Evolutionary conservation across 2,113 vertebrate species (phyloP), one percentile per base, ranked within the genome.

Genomic region (Irena cyanogastra): DNA sequence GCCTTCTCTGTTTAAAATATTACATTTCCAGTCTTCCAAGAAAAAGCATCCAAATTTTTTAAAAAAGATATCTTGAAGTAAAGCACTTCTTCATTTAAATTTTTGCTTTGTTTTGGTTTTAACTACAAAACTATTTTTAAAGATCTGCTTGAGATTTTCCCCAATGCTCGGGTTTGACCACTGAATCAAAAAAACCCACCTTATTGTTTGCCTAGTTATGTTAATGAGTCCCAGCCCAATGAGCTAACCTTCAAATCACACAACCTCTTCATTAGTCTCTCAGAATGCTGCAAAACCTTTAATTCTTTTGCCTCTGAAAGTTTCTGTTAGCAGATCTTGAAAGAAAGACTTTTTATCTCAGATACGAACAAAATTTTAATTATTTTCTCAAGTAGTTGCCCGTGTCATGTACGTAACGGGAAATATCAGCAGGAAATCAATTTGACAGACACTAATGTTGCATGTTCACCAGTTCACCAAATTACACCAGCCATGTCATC

Each of bases 161-260:
- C 21, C 9, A 57, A 24, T 78, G 52, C 50, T 88, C 10, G 3
- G 5, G 11, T 79, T 88, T 88, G 66, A 92, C 57, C 68, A 66
- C n/a, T 89, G 83, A 94, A 59, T 89, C 10, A 90, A 90, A 93
- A 91, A 92, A 24, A 11, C 0, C 7, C 52, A 89, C 52, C 39
- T 89, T 89, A 95, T 91, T 95, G 86, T 96, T 94, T 96, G 76
- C 31, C 86, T 89, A 64, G 86, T 63, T 94, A 75, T 89, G 93
- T 81, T 96, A 95, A 94, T 94, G 89, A 96, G 41, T 75, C 76
- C 69, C 56, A 91, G 61, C 31, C 72, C 86, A 89, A 64, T 84
- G 72, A 97, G 56, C 52, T 89, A 94, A 81, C 83, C 69, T 96
- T 93, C 84, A 96, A 95, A 95, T 94, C 76, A 87, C 77, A 94